phyloP scores from a whole-genome alignment of 2,888 invertebrate species.

The Chydorus sphaericus region DNA sequence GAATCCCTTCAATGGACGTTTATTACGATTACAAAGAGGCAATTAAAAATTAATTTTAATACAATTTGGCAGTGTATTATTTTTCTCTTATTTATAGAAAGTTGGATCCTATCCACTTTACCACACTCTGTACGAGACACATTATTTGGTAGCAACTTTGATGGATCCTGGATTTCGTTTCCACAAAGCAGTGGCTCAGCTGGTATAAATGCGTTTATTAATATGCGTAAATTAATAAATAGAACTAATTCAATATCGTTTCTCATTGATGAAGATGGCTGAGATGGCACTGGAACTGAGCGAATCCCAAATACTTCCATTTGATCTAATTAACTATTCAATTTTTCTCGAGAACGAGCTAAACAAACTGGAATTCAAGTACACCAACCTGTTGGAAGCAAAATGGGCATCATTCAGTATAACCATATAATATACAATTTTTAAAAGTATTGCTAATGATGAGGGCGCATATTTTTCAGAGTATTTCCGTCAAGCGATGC shows the following conservation, averaged over 20 bases:
- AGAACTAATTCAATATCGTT: too few species aligned
- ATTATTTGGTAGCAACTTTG: constrained; percentile 25
- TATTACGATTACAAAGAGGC: constrained; percentile 22
- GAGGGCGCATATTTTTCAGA: background rate
- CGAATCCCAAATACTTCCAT: constrained; percentile 27
- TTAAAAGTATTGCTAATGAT: background rate
- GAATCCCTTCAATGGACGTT: constrained; percentile 32
- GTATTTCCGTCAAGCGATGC: background rate
- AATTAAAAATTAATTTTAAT: background rate
- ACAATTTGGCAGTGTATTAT: background rate
- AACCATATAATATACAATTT: background rate
- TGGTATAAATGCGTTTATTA: constrained; percentile 17
- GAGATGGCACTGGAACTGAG: constrained; percentile 28
- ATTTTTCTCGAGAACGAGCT: constrained; percentile 15
- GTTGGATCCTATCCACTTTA: constrained; percentile 28
- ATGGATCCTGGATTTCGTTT: constrained; percentile 27
- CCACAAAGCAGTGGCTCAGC: constrained; percentile 26
- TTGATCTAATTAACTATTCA: constrained; percentile 26
- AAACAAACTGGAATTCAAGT: constrained; percentile 2
- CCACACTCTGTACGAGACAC: constrained; percentile 29
- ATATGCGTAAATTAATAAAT: background rate
- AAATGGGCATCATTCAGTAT: constrained; percentile 15
- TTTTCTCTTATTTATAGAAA: background rate
- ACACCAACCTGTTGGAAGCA: background rate
- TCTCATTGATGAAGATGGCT: background rate